Evolutionary conservation across 2,888 invertebrate genomes (phyloP).

Genomic region (Drosophila borealis): DNA sequence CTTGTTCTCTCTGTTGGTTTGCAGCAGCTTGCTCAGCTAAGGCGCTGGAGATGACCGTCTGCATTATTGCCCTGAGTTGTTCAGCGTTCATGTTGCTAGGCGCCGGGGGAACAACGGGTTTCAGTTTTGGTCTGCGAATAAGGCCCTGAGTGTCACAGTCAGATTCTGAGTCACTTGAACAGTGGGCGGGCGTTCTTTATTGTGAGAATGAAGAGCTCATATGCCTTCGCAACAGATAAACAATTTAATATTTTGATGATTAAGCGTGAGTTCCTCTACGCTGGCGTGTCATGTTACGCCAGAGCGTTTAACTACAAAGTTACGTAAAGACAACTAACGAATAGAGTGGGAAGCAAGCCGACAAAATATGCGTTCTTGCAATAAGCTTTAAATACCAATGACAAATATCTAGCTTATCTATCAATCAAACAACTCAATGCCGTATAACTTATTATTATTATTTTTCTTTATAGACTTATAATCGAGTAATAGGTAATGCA

Average conservation of each 20-base stretch:
- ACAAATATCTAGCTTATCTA: neutral
- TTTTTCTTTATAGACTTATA: neutral
- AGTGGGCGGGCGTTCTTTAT: neutral
- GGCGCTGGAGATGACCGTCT: neutral
- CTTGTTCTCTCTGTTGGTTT: too few species aligned
- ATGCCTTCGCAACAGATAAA: too few species aligned
- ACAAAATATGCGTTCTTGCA: neutral
- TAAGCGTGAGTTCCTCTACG: too few species aligned
- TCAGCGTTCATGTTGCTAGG: neutral
- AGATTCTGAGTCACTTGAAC: neutral
- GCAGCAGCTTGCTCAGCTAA: too few species aligned
- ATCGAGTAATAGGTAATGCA: too few species aligned
- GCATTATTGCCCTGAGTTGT: neutral
- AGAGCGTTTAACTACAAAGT: too few species aligned
- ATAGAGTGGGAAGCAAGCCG: too few species aligned
- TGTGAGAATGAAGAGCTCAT: neutral
- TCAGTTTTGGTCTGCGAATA: neutral
- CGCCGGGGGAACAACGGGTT: neutral
- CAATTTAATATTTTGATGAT: too few species aligned
- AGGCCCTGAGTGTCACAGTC: neutral
- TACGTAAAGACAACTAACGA: too few species aligned
- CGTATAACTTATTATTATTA: neutral
- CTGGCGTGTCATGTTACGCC: too few species aligned
- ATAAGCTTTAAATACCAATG: neutral
- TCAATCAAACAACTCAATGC: neutral